Percentiles rank a stretch among this genome's conserved stretches.
These are phyloP conservation scores for Napeogenes inachia DNA, from an alignment of 2,888 invertebrate species.

Conservation along the genomic window DNA sequence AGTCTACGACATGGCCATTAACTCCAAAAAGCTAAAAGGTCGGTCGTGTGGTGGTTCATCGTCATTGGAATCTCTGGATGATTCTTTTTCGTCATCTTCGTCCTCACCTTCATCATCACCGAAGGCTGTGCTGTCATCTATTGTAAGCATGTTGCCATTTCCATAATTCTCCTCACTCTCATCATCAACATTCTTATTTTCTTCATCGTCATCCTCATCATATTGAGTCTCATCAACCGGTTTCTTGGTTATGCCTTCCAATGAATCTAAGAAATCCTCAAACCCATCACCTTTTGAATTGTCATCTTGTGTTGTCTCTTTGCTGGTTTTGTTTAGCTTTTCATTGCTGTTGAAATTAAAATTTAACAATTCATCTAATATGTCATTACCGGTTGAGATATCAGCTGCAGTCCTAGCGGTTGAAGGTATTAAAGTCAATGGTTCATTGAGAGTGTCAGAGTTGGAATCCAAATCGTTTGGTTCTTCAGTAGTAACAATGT, in stretches of 20 bases:
- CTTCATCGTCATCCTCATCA: constrained; percentile 32
- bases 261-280: constrained; percentile 54
- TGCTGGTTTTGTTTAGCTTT: constrained; percentile 29
- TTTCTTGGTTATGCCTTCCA: constrained; percentile 43
- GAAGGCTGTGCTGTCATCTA: constrained; percentile 34
- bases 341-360: constrained; percentile 47
- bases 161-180: constrained; percentile 35
- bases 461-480: constrained; percentile 32
- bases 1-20: constrained; percentile 71
- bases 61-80: constrained; percentile 35
- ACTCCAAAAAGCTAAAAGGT: constrained; percentile 60
- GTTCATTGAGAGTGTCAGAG: constrained; percentile 24
- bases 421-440: constrained; percentile 21
- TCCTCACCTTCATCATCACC: constrained; percentile 36
- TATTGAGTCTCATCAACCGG: constrained; percentile 36
- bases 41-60: constrained; percentile 44
- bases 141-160: constrained; percentile 36
- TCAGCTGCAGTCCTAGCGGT: constrained; percentile 40
- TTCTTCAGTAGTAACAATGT: constrained; percentile 39
- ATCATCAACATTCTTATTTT: constrained; percentile 33
- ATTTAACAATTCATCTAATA: constrained; percentile 56
- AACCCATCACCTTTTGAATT: constrained; percentile 55
- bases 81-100: constrained; percentile 33
- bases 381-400: constrained; percentile 42
- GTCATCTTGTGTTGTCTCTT: constrained; percentile 46